A percentile compares a stretch with the other conserved stretches of the same genome.
These are phyloP conservation scores for Natator depressus DNA, from an alignment of 2,113 vertebrate genomes.

Conservation along the genomic window DNA sequence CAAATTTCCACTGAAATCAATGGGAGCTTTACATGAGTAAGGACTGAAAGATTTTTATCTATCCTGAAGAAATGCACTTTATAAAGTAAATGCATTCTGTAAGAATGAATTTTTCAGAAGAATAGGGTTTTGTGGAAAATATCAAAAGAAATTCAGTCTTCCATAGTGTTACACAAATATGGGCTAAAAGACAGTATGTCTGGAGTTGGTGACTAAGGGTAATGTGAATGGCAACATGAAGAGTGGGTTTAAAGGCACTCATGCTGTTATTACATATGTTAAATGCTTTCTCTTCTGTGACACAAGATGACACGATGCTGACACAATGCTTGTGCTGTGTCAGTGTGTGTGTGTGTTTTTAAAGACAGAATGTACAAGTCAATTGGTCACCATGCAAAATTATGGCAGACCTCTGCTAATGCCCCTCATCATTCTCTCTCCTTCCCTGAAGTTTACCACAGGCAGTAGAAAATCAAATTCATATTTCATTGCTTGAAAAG, in stretches of 20 bases:
- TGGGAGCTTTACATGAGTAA: not conserved
- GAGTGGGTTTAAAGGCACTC: not conserved
- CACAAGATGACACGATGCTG: not conserved
- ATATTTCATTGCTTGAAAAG: not conserved
- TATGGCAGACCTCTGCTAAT: not conserved
- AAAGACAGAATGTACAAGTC: not conserved
- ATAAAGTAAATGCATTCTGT: not conserved
- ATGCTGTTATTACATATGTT: not conserved
- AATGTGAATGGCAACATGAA: not conserved
- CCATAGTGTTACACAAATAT: not conserved
- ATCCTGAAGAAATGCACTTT: not conserved
- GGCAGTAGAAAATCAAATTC: conserved; percentile 40
- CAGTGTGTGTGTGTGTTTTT: fast-evolving
- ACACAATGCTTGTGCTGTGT: not conserved
- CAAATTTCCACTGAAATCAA: not conserved
- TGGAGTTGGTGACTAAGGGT: not conserved
- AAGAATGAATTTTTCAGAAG: not conserved
- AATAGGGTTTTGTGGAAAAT: fast-evolving
- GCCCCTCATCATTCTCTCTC: not conserved
- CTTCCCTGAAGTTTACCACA: fast-evolving
- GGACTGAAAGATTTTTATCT: not conserved
- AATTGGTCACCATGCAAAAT: not conserved
- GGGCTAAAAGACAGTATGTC: not conserved
- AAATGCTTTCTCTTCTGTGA: not conserved
- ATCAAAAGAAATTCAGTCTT: not conserved